Percentiles rank a stretch among this genome's conserved stretches.
phyloP scores from a whole-genome alignment of 2,888 invertebrate species.

The Tetrapedia diversipes region DNA sequence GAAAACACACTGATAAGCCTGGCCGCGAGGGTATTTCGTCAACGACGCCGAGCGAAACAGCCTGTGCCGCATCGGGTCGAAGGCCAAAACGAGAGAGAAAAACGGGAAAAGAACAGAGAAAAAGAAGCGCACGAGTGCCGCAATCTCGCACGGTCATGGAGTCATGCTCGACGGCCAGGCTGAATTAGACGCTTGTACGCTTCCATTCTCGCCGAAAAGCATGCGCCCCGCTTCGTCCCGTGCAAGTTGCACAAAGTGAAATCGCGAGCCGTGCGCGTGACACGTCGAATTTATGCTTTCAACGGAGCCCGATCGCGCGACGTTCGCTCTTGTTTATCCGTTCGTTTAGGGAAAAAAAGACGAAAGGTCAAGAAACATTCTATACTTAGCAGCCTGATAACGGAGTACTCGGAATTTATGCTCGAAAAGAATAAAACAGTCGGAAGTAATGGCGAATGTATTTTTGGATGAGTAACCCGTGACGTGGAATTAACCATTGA shows the following conservation, averaged over 20 bases:
- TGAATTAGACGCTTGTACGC: conserved; percentile 16
- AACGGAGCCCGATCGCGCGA: background rate
- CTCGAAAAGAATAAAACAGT: background rate
- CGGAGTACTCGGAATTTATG: background rate
- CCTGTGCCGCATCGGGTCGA: conserved; percentile 36
- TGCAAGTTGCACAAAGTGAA: no score
- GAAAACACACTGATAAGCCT: conserved; percentile 53
- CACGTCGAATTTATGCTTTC: no score
- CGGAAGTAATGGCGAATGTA: background rate
- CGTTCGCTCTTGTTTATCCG: background rate
- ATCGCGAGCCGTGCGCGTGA: no score
- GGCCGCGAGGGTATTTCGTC: conserved; percentile 54
- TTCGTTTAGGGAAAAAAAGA: background rate
- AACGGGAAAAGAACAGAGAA: no score
- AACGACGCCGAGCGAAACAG: conserved; percentile 43
- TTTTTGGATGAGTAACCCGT: no score
- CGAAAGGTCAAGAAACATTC: background rate
- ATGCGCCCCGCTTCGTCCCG: background rate
- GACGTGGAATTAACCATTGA: no score
- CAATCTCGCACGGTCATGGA: conserved; percentile 39
- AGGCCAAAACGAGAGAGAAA: no score
- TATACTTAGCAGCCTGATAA: background rate
- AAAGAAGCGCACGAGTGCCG: conserved; percentile 36
- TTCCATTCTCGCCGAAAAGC: background rate
- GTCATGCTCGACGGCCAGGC: conserved; percentile 1